Conservation (phyloP, 2,113 vertebrate species). For the Chloebia gouldiae region DNA sequence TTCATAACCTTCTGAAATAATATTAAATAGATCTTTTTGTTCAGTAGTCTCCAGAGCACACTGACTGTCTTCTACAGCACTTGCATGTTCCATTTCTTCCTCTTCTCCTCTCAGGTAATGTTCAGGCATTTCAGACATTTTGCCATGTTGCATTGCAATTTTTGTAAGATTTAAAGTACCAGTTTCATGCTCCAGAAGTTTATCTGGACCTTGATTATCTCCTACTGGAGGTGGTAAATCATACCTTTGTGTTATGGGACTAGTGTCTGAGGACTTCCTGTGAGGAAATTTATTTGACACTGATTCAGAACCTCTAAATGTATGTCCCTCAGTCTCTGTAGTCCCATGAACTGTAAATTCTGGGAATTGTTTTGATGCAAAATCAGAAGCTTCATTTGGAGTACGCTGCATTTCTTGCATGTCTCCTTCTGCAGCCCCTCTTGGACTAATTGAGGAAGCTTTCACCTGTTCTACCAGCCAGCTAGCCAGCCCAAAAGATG, state of each 20-base stretch:
- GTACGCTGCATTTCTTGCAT: not conserved
- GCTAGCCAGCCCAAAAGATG: not conserved
- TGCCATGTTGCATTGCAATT: not conserved
- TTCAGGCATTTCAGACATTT: not conserved
- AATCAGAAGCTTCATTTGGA: not conserved
- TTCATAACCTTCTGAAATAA: conserved; percentile 93
- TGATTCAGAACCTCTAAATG: not conserved
- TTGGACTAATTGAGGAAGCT: not conserved
- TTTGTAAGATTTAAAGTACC: not conserved
- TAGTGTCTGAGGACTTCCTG: not conserved
- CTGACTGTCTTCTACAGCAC: conserved; percentile 20
- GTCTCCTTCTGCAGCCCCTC: not conserved
- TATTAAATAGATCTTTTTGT: conserved; percentile 86
- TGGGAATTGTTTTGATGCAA: conserved; percentile 13
- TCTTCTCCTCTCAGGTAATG: not conserved
- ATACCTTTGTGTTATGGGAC: not conserved
- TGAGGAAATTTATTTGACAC: not conserved
- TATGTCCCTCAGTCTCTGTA: not conserved
- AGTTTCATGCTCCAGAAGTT: not conserved
- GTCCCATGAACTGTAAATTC: not conserved
- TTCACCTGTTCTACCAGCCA: conserved; percentile 36
- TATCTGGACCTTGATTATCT: conserved; percentile 16
- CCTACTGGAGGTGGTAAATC: not conserved
- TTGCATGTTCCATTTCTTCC: not conserved
- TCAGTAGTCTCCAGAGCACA: conserved; percentile 58